phyloP scores from a whole-genome alignment of 2,888 invertebrate genomes.

The Strigamia crassipes region DNA sequence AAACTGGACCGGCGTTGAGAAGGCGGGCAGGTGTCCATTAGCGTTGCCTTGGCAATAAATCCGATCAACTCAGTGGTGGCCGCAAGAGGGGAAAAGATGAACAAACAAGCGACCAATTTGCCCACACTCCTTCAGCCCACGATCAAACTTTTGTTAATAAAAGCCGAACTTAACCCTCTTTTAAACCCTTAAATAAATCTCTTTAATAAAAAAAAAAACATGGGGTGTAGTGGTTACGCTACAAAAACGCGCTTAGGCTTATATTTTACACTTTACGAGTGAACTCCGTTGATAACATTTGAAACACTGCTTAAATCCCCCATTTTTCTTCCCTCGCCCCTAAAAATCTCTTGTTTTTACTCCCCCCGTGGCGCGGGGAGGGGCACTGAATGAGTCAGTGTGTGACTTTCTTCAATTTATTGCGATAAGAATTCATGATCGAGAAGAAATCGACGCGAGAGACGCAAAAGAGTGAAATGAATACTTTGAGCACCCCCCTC shows the following conservation, averaged over 20 bases:
- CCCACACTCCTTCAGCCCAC: not conserved
- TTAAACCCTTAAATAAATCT: conserved; percentile 11
- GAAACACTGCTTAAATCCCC: conserved; percentile 38
- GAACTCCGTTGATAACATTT: conserved; percentile 29
- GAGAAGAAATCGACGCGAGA: not conserved
- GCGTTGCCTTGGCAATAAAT: conserved; percentile 37
- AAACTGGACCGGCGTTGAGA: not conserved
- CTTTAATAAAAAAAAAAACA: conserved; percentile 13
- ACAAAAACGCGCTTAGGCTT: not conserved
- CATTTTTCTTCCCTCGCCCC: conserved; percentile 7
- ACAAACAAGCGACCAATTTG: conserved; percentile 17
- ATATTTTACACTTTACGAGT: conserved; percentile 23
- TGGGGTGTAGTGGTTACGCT: not conserved
- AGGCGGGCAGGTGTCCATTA: conserved; percentile 37
- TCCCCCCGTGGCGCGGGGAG: not conserved
- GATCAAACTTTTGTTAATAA: conserved; percentile 23
- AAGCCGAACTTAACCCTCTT: conserved; percentile 4
- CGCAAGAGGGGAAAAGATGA: conserved; percentile 18
- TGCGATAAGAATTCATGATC: conserved; percentile 33
- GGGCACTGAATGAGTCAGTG: conserved; percentile 5
- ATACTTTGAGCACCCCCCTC: not conserved
- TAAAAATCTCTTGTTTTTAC: conserved; percentile 27
- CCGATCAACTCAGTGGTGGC: conserved; percentile 33
- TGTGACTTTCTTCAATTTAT: conserved; percentile 29
- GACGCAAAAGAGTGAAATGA: not conserved